phyloP scores from a whole-genome alignment of 2,888 invertebrate species.

The Dasypolia templi region DNA sequence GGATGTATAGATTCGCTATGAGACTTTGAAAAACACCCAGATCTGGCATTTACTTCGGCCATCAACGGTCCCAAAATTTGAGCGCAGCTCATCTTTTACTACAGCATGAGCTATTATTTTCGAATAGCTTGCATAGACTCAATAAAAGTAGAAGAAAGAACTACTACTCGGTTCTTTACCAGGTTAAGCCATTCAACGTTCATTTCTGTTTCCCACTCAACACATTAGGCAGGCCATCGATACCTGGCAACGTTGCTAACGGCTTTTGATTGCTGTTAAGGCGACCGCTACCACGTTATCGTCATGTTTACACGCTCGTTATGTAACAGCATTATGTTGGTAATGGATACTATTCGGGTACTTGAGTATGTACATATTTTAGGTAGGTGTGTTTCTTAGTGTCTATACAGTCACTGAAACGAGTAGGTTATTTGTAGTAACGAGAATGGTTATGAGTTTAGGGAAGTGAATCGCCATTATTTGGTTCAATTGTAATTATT shows the following conservation, averaged over 20 bases:
- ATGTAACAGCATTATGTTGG: background rate
- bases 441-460: background rate
- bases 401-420: background rate
- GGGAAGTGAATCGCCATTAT: background rate
- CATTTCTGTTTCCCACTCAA: background rate
- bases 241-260: conserved; percentile 33
- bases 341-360: conserved; percentile 38
- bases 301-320: conserved; percentile 27
- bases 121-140: background rate
- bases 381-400: background rate
- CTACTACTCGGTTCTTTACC: background rate
- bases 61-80: no score
- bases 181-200: no score
- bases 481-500: background rate
- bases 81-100: background rate
- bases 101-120: background rate
- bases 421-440: background rate
- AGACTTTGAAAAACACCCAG: no score
- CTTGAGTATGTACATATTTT: conserved; percentile 26
- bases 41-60: no score
- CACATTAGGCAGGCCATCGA: conserved; percentile 25
- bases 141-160: background rate
- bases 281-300: conserved; percentile 11
- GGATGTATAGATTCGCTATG: no score
- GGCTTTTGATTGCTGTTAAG: conserved; percentile 35